Percentiles rank a stretch among this genome's conserved stretches.
These are phyloP conservation scores for Lasioglossum morio DNA, from an alignment of 2,888 invertebrate genomes.

Conservation along the genomic window DNA sequence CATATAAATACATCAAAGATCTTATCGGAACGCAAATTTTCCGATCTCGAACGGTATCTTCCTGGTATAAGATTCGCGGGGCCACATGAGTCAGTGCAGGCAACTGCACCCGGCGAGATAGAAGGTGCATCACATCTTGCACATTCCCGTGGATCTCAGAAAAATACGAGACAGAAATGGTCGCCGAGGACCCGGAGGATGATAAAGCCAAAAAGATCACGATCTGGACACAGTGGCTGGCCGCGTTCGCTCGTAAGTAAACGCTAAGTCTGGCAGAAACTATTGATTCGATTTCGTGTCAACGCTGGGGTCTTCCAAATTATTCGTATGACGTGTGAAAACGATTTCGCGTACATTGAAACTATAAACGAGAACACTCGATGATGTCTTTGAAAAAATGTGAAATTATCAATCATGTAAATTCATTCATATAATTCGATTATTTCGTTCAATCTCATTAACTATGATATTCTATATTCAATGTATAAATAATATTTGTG, in stretches of 20 bases:
- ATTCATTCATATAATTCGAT: not conserved
- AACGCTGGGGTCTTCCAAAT: not conserved
- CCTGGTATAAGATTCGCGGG: conserved; percentile 41
- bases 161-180: conserved; percentile 41
- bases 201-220: conserved; percentile 23
- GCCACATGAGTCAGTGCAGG: conserved; percentile 42
- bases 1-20: conserved; percentile 66
- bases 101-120: conserved; percentile 23
- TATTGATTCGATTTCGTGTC: not conserved
- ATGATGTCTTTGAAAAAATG: not conserved
- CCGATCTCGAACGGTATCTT: conserved; percentile 41
- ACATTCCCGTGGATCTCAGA: not conserved
- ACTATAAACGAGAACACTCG: not conserved
- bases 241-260: conserved; percentile 72
- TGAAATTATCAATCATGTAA: not conserved
- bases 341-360: not conserved
- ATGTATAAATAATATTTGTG: not conserved
- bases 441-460: not conserved
- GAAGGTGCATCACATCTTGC: conserved; percentile 28
- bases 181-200: conserved; percentile 49
- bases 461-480: not conserved
- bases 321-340: not conserved
- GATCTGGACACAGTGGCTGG: conserved; percentile 76
- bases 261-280: not conserved
- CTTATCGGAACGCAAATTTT: conserved; percentile 70